These are phyloP conservation scores for Natrix natrix DNA, from an alignment of 2,797 vertebrate genomes.

Conservation along the genomic window DNA sequence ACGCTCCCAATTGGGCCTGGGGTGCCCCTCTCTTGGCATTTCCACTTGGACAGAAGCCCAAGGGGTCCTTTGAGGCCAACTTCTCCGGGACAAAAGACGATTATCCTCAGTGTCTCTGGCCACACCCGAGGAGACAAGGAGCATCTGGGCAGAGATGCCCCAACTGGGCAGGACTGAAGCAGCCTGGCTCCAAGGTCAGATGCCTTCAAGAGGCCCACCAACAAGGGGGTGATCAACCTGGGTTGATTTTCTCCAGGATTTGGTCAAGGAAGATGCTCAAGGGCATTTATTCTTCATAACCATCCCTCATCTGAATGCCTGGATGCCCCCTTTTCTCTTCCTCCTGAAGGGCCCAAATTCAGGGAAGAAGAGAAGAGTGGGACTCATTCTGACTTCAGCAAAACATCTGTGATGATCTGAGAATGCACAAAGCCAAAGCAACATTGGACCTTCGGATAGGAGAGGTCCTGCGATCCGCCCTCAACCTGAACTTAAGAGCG, in stretches of 20 bases:
- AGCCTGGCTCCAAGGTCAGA: neutral
- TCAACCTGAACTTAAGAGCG: neutral
- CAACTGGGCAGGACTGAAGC: neutral
- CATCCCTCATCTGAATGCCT: neutral
- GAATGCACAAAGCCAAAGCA: neutral
- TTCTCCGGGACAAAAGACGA: accelerated
- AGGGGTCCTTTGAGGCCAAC: neutral
- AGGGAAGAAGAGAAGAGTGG: neutral
- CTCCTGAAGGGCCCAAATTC: neutral
- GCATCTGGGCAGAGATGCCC: neutral
- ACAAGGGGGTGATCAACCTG: neutral
- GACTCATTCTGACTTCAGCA: neutral
- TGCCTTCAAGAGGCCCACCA: neutral
- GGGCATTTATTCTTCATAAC: neutral
- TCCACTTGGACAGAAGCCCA: neutral
- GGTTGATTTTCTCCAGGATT: neutral
- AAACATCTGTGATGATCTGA: neutral
- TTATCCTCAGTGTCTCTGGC: neutral
- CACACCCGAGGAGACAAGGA: neutral
- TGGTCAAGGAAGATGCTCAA: neutral
- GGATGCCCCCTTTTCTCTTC: neutral
- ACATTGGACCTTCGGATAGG: neutral
- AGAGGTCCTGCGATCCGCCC: neutral
- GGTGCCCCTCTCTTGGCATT: accelerated
- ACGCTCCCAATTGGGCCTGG: neutral